Percentiles rank a stretch among this genome's conserved stretches.
phyloP scores from a whole-genome alignment of 2,113 vertebrate genomes.

The Heterochromis multidens region DNA sequence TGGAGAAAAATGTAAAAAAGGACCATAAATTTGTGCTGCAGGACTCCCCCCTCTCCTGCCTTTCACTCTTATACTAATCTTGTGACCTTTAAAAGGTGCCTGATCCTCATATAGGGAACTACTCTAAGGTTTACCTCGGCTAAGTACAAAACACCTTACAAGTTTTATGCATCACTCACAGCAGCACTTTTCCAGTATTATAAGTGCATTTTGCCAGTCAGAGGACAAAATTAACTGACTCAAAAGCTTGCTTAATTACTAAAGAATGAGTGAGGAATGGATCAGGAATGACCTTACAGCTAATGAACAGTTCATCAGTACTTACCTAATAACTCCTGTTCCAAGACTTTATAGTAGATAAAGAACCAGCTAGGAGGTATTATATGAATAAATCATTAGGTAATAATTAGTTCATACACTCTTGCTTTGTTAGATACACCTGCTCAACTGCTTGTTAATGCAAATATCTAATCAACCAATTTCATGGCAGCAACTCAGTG shows the following conservation, averaged over 20 bases:
- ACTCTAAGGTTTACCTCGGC: background rate
- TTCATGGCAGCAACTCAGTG: background rate
- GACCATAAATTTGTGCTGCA: background rate
- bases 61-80: background rate
- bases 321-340: background rate
- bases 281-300: background rate
- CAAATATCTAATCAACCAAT: background rate
- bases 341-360: background rate
- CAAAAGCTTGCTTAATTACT: background rate
- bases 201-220: background rate
- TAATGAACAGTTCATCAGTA: background rate
- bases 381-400: background rate
- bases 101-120: background rate
- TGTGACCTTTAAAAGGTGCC: background rate
- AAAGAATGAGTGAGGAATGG: background rate
- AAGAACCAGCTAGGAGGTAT: background rate
- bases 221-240: background rate
- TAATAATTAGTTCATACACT: background rate
- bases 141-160: background rate
- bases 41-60: rapidly evolving
- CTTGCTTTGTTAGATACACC: background rate
- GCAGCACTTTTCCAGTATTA: background rate
- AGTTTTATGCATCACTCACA: background rate
- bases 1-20: background rate
- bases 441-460: background rate